Base-by-base conservation (phyloP, 2,113 vertebrate species). In the Caranx melampygus region DNA sequence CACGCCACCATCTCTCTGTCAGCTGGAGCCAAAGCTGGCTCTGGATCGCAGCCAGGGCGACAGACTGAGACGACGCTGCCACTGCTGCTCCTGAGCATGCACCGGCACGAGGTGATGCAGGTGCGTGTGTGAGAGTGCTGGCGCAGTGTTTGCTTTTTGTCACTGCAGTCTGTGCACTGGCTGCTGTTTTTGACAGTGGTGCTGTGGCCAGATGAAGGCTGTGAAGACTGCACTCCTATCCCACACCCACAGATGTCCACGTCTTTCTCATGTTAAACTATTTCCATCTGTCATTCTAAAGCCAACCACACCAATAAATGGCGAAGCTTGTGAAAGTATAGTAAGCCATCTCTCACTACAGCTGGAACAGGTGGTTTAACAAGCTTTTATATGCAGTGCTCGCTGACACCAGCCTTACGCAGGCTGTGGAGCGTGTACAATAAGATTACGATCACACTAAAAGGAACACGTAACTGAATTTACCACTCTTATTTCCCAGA, bases 1-100 rank as follows among this genome's bases (percentile, higher is more conserved):
- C 69, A 26, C 6, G 5, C 70, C 40, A 52, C 16, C 63, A 14
- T 21, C 31, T 45, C 55, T 45, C 55, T 58, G 66, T 77, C 67
- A 66, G 59, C 34, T 37, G 14, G 7, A 31, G 26, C 40, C 79
- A 82, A 70, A 69, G 72, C 72, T 33, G 79, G n/a, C 67, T 51
- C 62, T 85, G 86, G 82, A 79, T 58, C 16, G 10, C 4, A 3
- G 66, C 72, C 79, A 79, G 70, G 42, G 75, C 18, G 31, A 72
- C 69, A 61, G 67, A 76, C 67, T 42, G 76, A 72, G 62, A 60
- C 33, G 49, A 31, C n/a, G 6, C 35, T 34, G 55, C 55, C 60
- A 35, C 62, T 74, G 78, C 21, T 58, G 61, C 26, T 61, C 60
- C 70, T 79, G 84, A 79, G 62, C 52, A 65, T 35, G 72, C 73